Evolutionary conservation across 2,113 vertebrate species (phyloP).

Genomic region (Archilochus colubris): DNA sequence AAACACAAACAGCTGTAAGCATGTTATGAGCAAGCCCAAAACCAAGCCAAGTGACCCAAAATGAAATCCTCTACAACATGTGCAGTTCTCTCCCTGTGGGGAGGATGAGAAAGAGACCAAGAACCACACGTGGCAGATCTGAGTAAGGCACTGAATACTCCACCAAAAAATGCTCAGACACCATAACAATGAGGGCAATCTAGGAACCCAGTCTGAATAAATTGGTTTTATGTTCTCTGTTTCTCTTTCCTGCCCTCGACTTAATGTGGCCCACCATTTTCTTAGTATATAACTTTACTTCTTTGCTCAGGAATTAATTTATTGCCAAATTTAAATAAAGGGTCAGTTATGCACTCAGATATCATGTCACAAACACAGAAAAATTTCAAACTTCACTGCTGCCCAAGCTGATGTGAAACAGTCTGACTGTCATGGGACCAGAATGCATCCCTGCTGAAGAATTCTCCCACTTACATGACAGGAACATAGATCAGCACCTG

Average conservation of each 20-base stretch:
- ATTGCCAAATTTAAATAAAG: background rate
- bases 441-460: background rate
- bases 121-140: conserved; percentile 8
- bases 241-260: background rate
- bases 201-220: conserved; percentile 8
- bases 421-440: background rate
- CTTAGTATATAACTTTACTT: background rate
- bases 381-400: background rate
- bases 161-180: conserved; percentile 47
- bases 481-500: background rate
- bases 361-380: background rate
- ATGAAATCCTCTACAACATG: background rate
- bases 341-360: background rate
- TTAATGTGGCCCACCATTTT: background rate
- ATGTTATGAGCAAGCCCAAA: background rate
- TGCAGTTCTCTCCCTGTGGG: background rate
- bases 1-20: background rate
- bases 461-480: background rate
- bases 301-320: background rate
- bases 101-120: conserved; percentile 23
- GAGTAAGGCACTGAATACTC: background rate
- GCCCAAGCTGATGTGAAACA: fast-evolving
- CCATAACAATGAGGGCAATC: background rate
- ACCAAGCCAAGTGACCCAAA: background rate
- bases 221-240: conserved; percentile 49